Percentiles rank a stretch among this genome's conserved stretches.
Evolutionary conservation across 2,888 invertebrate species (phyloP).

Genomic region (Cantharis flavilabris): DNA sequence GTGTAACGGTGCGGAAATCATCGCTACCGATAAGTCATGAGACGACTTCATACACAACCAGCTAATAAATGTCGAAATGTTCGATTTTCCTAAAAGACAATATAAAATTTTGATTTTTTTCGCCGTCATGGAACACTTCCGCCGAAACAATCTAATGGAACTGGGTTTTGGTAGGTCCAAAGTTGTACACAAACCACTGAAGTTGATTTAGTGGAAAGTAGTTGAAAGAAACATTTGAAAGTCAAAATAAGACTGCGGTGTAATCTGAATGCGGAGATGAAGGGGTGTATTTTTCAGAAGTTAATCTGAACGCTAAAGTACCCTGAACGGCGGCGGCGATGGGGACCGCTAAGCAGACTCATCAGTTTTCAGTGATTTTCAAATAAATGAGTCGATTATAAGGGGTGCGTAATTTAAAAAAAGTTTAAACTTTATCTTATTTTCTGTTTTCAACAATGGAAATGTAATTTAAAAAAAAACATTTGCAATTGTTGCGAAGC

Average conservation of each 20-base stretch:
- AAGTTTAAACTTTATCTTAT: neutral
- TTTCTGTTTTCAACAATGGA: neutral
- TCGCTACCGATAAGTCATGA: slow-evolving; percentile 53
- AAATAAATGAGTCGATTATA: slow-evolving; percentile 43
- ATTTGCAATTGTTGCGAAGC: neutral
- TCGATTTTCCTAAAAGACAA: slow-evolving; percentile 12
- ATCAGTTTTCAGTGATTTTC: slow-evolving; percentile 48
- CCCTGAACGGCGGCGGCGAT: slow-evolving; percentile 38
- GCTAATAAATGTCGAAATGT: slow-evolving; percentile 39
- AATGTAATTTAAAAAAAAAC: neutral
- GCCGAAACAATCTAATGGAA: neutral
- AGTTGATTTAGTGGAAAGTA: neutral
- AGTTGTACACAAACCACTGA: neutral
- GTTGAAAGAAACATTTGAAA: neutral
- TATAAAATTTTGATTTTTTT: neutral
- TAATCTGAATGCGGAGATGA: slow-evolving; percentile 30
- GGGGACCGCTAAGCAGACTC: slow-evolving; percentile 43
- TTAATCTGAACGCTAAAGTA: slow-evolving; percentile 49
- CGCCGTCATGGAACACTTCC: neutral
- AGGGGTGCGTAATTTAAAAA: slow-evolving; percentile 17
- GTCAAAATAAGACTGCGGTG: slow-evolving; percentile 4
- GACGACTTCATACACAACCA: slow-evolving; percentile 50
- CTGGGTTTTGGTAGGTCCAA: neutral
- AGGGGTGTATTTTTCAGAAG: slow-evolving; percentile 45
- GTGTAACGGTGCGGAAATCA: slow-evolving; percentile 55